Conservation (phyloP, 2,113 vertebrate genomes). For the Oostethus manadensis region DNA sequence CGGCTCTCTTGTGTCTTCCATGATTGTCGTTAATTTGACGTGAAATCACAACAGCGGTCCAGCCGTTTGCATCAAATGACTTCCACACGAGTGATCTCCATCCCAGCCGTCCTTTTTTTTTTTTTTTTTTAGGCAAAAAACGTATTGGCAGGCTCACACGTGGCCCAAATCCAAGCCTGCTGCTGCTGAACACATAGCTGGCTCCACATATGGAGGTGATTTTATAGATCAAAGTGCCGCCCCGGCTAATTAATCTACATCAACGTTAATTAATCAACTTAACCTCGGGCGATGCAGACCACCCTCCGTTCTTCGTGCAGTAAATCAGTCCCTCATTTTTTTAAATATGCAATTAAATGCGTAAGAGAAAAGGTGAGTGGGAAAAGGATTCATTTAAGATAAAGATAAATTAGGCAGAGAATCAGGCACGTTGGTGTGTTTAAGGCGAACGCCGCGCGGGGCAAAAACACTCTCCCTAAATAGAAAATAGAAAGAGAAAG, state of each 20-base stretch:
- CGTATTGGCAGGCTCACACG: not conserved
- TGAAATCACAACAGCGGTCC: not conserved
- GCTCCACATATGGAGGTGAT: slow-evolving; percentile 56
- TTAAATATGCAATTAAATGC: slow-evolving; percentile 35
- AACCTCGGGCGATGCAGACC: slow-evolving; percentile 59
- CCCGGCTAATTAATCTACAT: slow-evolving; percentile 68
- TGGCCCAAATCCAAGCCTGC: not conserved
- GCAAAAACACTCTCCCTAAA: not conserved
- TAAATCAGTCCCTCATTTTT: slow-evolving; percentile 40
- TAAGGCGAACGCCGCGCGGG: slow-evolving; percentile 17
- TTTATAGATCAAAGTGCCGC: slow-evolving; percentile 61
- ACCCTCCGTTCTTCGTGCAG: slow-evolving; percentile 41
- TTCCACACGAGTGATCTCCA: not conserved
- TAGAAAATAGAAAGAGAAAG: slow-evolving; percentile 21
- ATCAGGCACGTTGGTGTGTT: slow-evolving; percentile 10
- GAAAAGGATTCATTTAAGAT: slow-evolving; percentile 16
- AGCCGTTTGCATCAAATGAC: not conserved
- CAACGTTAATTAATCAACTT: slow-evolving; percentile 67
- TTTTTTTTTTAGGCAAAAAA: not conserved
- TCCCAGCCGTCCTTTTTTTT: too few relatives aligned
- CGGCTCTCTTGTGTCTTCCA: too few relatives aligned
- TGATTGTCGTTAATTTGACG: not conserved
- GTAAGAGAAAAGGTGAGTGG: too few relatives aligned
- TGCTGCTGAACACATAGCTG: slow-evolving; percentile 17
- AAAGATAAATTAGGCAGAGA: not conserved